A percentile compares a stretch with the other conserved stretches of the same genome.
Conservation (phyloP, 2,113 vertebrate genomes). For the Strix aluco region DNA sequence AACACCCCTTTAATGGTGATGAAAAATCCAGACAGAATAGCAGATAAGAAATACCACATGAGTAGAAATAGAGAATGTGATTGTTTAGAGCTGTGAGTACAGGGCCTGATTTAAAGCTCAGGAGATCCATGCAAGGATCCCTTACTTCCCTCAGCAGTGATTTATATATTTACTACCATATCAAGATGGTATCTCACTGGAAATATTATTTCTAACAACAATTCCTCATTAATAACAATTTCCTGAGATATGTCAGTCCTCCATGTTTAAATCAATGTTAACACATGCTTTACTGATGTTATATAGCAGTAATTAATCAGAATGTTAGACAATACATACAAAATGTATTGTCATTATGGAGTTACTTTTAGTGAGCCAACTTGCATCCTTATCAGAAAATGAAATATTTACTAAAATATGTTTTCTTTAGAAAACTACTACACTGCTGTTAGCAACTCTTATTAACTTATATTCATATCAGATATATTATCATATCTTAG, state of each 20-base stretch:
- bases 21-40: not conserved
- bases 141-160: not conserved
- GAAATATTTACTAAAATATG: not conserved
- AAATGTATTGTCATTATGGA: not conserved
- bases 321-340: not conserved
- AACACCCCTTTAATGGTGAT: not conserved
- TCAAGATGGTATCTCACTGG: not conserved
- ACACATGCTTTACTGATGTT: not conserved
- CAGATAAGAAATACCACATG: not conserved
- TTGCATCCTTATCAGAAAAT: not conserved
- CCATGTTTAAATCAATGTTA: conserved; percentile 12
- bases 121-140: not conserved
- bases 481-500: not conserved
- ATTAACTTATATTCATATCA: not conserved
- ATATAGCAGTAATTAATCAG: conserved; percentile 10
- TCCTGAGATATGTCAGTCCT: not conserved
- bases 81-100: not conserved
- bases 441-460: not conserved
- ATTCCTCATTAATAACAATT: not conserved
- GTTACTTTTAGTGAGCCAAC: not conserved
- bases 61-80: not conserved
- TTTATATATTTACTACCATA: not conserved
- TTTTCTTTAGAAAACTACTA: not conserved
- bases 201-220: not conserved
- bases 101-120: not conserved